A percentile compares a stretch with the other conserved stretches of the same genome.
These are phyloP conservation scores for Dasysyrphus albostriatus DNA, from an alignment of 2,888 invertebrate genomes.

Conservation along the genomic window DNA sequence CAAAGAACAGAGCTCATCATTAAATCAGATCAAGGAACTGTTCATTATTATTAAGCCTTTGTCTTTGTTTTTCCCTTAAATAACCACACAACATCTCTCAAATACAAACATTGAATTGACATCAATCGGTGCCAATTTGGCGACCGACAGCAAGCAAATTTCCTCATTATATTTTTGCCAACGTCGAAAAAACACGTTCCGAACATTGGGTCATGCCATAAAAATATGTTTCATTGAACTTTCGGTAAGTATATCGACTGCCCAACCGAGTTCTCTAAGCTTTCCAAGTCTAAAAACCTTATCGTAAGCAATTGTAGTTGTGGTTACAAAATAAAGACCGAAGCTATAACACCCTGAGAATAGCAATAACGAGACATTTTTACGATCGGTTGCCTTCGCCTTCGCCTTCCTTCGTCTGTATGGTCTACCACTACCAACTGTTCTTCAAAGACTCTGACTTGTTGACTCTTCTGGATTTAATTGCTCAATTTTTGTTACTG, in stretches of 20 bases:
- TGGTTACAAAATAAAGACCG: neutral
- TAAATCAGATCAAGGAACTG: neutral
- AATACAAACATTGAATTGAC: neutral
- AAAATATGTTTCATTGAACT: constrained; percentile 71
- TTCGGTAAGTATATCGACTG: constrained; percentile 24
- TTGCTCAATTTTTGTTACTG: constrained; percentile 52
- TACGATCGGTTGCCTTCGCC: constrained; percentile 21
- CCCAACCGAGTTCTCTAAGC: constrained; percentile 4
- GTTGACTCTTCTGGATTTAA: constrained; percentile 41
- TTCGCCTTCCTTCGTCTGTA: constrained; percentile 1
- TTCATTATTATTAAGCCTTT: constrained; percentile 8
- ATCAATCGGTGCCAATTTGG: constrained; percentile 26
- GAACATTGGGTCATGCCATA: constrained; percentile 60
- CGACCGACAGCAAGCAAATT: constrained; percentile 42
- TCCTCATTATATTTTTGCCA: constrained; percentile 57
- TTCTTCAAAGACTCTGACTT: constrained; percentile 4
- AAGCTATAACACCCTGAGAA: neutral
- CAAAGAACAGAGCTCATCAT: neutral
- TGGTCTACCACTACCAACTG: neutral
- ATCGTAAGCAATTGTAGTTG: neutral
- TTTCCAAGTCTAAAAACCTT: neutral
- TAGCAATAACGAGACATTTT: constrained; percentile 15
- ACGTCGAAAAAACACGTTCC: constrained; percentile 63
- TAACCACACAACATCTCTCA: neutral
- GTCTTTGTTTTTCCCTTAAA: neutral